phyloP scores from a whole-genome alignment of 2,888 invertebrate species.

The Rhyacophila evoluta region DNA sequence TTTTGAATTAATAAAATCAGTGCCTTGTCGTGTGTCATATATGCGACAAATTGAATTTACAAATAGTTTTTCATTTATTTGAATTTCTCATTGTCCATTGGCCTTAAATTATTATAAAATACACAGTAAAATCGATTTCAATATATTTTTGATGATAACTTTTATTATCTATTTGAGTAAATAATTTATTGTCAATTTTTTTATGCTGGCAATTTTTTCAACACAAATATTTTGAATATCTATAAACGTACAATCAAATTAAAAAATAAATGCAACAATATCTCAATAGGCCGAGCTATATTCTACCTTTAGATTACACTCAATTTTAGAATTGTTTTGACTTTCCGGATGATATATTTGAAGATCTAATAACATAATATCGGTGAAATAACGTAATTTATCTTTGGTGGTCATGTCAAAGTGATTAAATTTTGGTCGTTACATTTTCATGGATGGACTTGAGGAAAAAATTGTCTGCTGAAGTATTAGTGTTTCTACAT shows the following conservation, averaged over 20 bases:
- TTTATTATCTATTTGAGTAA: background rate
- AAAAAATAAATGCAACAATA: background rate
- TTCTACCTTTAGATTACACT: too few relatives aligned
- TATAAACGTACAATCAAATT: background rate
- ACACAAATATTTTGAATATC: background rate
- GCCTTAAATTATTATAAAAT: background rate
- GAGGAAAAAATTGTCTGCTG: too few relatives aligned
- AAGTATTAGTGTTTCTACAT: too few relatives aligned
- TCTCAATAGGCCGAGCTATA: background rate
- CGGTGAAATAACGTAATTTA: too few relatives aligned
- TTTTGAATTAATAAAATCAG: slow-evolving; percentile 47
- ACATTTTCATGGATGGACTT: too few relatives aligned
- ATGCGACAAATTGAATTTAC: slow-evolving; percentile 42
- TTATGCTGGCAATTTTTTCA: background rate
- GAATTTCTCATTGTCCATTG: slow-evolving; percentile 16
- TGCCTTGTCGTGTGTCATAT: slow-evolving; percentile 49
- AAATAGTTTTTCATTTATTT: slow-evolving; percentile 45
- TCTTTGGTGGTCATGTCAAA: too few relatives aligned
- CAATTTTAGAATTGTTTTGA: too few relatives aligned
- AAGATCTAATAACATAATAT: too few relatives aligned
- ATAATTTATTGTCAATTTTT: background rate
- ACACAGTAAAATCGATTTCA: background rate
- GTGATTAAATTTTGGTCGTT: too few relatives aligned
- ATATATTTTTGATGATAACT: background rate
- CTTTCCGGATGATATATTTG: too few relatives aligned